phyloP scores from a whole-genome alignment of 2,113 vertebrate species.

The Baryphthengus martii region DNA sequence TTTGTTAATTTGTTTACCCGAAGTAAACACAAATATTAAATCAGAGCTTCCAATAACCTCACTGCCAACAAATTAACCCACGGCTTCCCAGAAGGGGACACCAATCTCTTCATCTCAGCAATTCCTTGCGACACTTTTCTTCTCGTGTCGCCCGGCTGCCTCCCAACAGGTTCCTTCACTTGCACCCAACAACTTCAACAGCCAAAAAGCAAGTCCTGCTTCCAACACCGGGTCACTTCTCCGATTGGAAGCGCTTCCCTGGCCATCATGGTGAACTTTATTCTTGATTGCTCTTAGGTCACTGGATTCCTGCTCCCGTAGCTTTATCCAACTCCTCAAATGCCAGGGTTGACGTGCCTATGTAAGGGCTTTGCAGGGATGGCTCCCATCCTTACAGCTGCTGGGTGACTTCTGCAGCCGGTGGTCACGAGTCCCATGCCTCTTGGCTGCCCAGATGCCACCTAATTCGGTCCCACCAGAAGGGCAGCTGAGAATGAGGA shows the following conservation, averaged over 20 bases:
- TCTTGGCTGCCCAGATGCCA: constrained; percentile 59
- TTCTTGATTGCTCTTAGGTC: constrained; percentile 48
- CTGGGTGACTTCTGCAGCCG: background rate
- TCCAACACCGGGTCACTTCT: background rate
- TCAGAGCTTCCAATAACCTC: background rate
- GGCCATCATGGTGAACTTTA: background rate
- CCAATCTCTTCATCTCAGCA: background rate
- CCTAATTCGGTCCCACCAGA: constrained; percentile 43
- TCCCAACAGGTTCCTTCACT: background rate
- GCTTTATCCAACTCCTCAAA: constrained; percentile 39
- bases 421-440: constrained; percentile 34
- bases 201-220: background rate
- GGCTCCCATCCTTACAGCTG: constrained; percentile 48
- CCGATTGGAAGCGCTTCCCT: background rate
- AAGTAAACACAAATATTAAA: constrained; percentile 51
- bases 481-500: constrained; percentile 75
- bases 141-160: rapidly evolving
- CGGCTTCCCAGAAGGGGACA: background rate
- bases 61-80: constrained; percentile 13
- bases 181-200: background rate
- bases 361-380: constrained; percentile 14
- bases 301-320: constrained; percentile 37
- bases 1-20: constrained; percentile 26
- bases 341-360: constrained; percentile 54
- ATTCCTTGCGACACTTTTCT: background rate